Conservation (phyloP, 2,888 invertebrate genomes). For the Drepana falcataria region DNA sequence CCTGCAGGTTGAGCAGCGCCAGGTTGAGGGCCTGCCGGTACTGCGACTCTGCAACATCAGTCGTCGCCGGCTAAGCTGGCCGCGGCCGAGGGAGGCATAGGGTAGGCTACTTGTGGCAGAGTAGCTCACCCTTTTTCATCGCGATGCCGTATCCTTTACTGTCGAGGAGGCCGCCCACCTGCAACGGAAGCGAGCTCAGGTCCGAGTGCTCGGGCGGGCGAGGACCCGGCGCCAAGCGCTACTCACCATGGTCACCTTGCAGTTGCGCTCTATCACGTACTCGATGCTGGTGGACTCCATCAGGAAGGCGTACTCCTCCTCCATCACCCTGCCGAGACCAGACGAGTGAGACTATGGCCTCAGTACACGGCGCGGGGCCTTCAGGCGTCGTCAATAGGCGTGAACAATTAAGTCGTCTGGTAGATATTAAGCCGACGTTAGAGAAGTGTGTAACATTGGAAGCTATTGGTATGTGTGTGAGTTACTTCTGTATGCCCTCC, state of each 20-base stretch:
- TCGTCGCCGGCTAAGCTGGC: background rate
- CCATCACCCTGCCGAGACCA: constrained; percentile 26
- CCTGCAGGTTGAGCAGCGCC: constrained; percentile 91
- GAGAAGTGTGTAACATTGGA: background rate
- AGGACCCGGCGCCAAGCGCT: background rate
- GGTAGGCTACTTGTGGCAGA: background rate
- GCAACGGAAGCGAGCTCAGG: constrained; percentile 14
- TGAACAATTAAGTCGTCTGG: too few species aligned
- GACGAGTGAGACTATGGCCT: background rate
- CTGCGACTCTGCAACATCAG: constrained; percentile 75
- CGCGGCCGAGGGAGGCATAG: background rate
- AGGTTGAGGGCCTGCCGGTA: constrained; percentile 88
- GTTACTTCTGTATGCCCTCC: constrained; percentile 79
- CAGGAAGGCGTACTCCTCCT: constrained; percentile 86
- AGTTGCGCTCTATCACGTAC: constrained; percentile 87
- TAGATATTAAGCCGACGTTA: background rate
- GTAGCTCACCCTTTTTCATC: constrained; percentile 83
- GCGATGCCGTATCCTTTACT: constrained; percentile 93
- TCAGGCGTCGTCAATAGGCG: too few species aligned
- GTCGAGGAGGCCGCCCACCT: constrained; percentile 86
- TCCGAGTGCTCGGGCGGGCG: background rate
- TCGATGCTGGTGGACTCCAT: constrained; percentile 95
- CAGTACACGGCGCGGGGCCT: too few species aligned
- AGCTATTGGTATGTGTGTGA: background rate
- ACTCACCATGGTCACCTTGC: constrained; percentile 82